Percentiles rank a stretch among this genome's conserved stretches.
Evolutionary conservation across 92 coral and sea anemone species (phyloP).

Genomic region (Bergia puertoricense): DNA sequence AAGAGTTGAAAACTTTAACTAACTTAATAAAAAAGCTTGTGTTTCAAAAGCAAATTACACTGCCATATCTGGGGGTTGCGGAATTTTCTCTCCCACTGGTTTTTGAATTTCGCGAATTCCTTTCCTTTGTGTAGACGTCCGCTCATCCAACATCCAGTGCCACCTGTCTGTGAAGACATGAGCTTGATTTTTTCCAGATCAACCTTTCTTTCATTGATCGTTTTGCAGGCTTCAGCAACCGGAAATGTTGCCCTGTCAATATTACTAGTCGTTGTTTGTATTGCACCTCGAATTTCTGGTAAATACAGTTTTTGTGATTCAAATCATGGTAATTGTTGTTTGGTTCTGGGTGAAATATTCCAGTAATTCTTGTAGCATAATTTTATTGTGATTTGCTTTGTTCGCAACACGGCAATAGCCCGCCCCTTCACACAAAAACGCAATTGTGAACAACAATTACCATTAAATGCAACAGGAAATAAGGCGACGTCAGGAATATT

Average conservation of each 20-base stretch:
- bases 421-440: slow-evolving; percentile 80
- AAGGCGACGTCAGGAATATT: slow-evolving; percentile 70
- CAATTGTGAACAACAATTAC: slow-evolving; percentile 80
- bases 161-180: not conserved
- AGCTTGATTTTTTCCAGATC: slow-evolving; percentile 37
- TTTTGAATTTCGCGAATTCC: slow-evolving; percentile 24
- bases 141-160: not conserved
- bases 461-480: slow-evolving; percentile 85
- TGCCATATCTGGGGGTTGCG: not conserved
- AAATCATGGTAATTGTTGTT: slow-evolving; percentile 65
- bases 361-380: slow-evolving; percentile 82
- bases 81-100: slow-evolving; percentile 34
- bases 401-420: slow-evolving; percentile 66
- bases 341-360: slow-evolving; percentile 68
- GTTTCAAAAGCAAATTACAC: not conserved
- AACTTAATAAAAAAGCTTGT: not conserved
- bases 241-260: slow-evolving; percentile 68
- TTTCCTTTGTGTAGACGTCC: slow-evolving; percentile 17
- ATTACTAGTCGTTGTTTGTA: slow-evolving; percentile 49
- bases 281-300: slow-evolving; percentile 60
- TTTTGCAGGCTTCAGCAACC: slow-evolving; percentile 48
- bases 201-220: slow-evolving; percentile 19
- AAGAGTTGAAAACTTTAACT: not conserved
- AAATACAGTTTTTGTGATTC: slow-evolving; percentile 62
- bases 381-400: slow-evolving; percentile 86